Evolutionary conservation across 2,797 vertebrate species (phyloP).

Genomic region (Nyctibius grandis): DNA sequence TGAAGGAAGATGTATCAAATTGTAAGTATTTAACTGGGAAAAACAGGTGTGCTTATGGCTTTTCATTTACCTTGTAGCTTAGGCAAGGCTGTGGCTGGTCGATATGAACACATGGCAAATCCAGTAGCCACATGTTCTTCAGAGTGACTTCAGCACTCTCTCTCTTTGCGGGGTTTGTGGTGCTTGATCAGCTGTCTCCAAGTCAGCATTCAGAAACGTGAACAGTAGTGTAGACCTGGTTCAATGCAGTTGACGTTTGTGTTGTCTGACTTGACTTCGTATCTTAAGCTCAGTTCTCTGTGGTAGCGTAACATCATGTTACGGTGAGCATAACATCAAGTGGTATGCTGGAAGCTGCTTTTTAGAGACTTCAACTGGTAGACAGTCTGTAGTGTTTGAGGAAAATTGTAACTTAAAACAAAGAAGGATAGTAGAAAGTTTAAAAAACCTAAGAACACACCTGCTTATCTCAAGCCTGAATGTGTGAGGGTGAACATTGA

Average conservation of each 20-base stretch:
- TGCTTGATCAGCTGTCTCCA: neutral
- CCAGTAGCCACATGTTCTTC: neutral
- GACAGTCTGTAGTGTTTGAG: neutral
- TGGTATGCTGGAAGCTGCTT: neutral
- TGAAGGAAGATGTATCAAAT: neutral
- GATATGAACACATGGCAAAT: neutral
- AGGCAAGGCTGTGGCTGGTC: neutral
- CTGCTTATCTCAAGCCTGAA: neutral
- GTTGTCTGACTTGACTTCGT: neutral
- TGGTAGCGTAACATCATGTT: fast-evolving
- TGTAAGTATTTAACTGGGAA: neutral
- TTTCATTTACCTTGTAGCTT: neutral
- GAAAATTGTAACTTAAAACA: neutral
- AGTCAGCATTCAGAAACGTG: fast-evolving
- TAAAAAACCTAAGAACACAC: fast-evolving
- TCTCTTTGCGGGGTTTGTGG: neutral
- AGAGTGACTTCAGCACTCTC: neutral
- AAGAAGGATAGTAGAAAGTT: neutral
- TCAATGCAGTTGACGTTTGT: fast-evolving
- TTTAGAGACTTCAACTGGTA: neutral
- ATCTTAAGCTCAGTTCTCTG: neutral
- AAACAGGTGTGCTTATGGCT: neutral
- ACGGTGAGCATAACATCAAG: neutral
- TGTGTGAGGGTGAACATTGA: neutral
- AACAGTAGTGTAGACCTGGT: neutral